A percentile compares a stretch with the other conserved stretches of the same genome.
Conservation (phyloP, 2,888 invertebrate species). For the Seladonia tumulorum region DNA sequence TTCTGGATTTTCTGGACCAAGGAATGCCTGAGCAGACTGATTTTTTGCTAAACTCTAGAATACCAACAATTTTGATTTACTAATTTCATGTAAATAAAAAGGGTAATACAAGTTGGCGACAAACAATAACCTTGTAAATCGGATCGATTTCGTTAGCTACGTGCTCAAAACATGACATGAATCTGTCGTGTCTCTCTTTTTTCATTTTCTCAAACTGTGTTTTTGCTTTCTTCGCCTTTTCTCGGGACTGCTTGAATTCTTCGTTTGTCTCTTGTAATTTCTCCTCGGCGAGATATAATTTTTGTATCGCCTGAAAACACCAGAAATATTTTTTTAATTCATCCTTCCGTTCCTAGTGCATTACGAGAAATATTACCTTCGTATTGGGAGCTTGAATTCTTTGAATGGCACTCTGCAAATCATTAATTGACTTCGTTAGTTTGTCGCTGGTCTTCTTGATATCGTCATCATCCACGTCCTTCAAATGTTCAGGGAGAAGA, state of each 20-base stretch:
- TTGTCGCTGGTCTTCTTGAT: slow-evolving; percentile 94
- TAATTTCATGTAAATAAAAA: slow-evolving; percentile 29
- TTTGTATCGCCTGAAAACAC: slow-evolving; percentile 91
- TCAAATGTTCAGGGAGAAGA: slow-evolving; percentile 90
- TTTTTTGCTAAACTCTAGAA: slow-evolving; percentile 94
- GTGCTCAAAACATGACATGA: slow-evolving; percentile 98
- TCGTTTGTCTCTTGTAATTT: slow-evolving; percentile 98
- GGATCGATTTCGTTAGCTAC: slow-evolving; percentile 99
- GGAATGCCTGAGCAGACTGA: slow-evolving; percentile 97
- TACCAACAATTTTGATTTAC: slow-evolving; percentile 19
- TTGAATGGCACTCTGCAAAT: slow-evolving; percentile 93
- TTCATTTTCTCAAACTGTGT: slow-evolving; percentile 97
- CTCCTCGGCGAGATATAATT: slow-evolving; percentile 96
- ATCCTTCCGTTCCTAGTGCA: neutral
- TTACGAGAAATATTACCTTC: slow-evolving; percentile 86
- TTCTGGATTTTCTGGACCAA: slow-evolving; percentile 99
- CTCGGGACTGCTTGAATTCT: slow-evolving; percentile 97
- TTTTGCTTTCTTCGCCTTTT: slow-evolving; percentile 97
- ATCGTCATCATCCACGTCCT: slow-evolving; percentile 96
- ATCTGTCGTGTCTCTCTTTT: slow-evolving; percentile 96
- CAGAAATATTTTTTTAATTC: slow-evolving; percentile 5
- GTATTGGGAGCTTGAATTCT: slow-evolving; percentile 99
- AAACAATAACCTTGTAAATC: slow-evolving; percentile 93
- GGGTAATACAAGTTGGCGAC: neutral
- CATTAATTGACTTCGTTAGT: slow-evolving; percentile 92